Conservation (phyloP, 2,113 vertebrate genomes). For the Chunga burmeisteri region DNA sequence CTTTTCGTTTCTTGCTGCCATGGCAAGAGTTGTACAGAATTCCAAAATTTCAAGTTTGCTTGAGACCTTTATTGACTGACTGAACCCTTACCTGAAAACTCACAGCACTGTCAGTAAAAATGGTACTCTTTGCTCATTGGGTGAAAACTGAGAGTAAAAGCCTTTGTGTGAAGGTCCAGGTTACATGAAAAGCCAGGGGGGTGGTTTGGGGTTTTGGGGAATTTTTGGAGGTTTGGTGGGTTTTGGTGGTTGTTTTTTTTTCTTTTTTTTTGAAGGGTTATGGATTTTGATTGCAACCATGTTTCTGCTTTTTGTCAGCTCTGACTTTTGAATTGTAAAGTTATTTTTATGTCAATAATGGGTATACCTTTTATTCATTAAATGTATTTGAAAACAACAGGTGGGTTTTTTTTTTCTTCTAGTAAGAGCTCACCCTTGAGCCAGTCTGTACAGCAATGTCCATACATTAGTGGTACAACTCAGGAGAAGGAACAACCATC, state of each 20-base stretch:
- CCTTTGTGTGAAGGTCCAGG: not conserved
- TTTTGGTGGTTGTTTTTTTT: not conserved
- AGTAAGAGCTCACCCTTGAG: not conserved
- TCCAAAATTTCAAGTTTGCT: not conserved
- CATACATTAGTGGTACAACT: accelerated
- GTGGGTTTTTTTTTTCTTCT: accelerated
- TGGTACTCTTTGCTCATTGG: not conserved
- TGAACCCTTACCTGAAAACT: not conserved
- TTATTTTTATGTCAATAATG: slow-evolving; percentile 51
- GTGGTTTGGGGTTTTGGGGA: not conserved
- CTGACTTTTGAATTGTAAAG: slow-evolving; percentile 35
- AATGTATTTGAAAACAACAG: slow-evolving; percentile 39
- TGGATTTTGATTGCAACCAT: not conserved
- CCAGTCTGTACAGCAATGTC: not conserved
- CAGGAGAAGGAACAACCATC: not conserved
- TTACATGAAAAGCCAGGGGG: not conserved
- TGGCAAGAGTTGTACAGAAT: not conserved
- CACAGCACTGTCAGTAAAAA: not conserved
- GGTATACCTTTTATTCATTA: slow-evolving; percentile 67
- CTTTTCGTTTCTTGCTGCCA: not conserved
- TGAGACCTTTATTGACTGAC: not conserved
- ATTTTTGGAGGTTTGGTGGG: not conserved
- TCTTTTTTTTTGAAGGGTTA: not conserved
- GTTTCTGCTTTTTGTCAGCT: slow-evolving; percentile 19
- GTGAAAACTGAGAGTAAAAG: not conserved